Evolutionary conservation across 2,888 invertebrate genomes (phyloP).

Genomic region (Silvanus unidentatus): DNA sequence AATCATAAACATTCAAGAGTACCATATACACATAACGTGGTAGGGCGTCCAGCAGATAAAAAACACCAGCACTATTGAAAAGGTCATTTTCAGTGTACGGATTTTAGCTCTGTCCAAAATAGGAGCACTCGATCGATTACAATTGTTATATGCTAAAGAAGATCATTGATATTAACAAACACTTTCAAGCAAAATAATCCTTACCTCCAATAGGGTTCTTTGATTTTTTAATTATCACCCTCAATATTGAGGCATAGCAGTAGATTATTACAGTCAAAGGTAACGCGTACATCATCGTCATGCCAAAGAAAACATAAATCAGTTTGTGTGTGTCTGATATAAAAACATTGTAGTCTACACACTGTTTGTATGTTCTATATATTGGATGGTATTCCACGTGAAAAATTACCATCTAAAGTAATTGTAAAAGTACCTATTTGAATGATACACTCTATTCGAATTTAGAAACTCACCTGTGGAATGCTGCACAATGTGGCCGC

Average conservation of each 20-base stretch:
- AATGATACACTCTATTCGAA: too few species aligned
- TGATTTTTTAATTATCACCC: constrained; percentile 74
- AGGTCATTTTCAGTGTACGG: constrained; percentile 89
- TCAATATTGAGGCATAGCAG: constrained; percentile 81
- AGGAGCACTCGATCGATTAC: constrained; percentile 67
- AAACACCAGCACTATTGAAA: constrained; percentile 88
- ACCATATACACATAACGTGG: constrained; percentile 86
- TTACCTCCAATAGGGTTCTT: constrained; percentile 55
- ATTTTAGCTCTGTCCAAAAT: constrained; percentile 76
- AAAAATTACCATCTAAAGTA: constrained; percentile 70
- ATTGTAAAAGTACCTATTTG: neutral
- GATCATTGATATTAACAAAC: constrained; percentile 1
- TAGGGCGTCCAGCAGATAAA: constrained; percentile 96
- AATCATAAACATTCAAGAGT: constrained; percentile 32
- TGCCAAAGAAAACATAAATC: constrained; percentile 69
- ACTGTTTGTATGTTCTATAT: constrained; percentile 81
- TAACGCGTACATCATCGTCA: constrained; percentile 81
- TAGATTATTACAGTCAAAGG: constrained; percentile 81
- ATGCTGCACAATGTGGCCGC: constrained; percentile 73
- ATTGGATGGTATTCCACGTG: constrained; percentile 81
- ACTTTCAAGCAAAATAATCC: constrained; percentile 16
- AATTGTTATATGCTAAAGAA: constrained; percentile 34
- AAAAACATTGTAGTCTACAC: constrained; percentile 81
- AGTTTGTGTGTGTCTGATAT: constrained; percentile 67
- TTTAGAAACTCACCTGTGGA: constrained; percentile 65